Evolutionary conservation across 2,113 vertebrate genomes (phyloP).

Genomic region (Corvus cornix): DNA sequence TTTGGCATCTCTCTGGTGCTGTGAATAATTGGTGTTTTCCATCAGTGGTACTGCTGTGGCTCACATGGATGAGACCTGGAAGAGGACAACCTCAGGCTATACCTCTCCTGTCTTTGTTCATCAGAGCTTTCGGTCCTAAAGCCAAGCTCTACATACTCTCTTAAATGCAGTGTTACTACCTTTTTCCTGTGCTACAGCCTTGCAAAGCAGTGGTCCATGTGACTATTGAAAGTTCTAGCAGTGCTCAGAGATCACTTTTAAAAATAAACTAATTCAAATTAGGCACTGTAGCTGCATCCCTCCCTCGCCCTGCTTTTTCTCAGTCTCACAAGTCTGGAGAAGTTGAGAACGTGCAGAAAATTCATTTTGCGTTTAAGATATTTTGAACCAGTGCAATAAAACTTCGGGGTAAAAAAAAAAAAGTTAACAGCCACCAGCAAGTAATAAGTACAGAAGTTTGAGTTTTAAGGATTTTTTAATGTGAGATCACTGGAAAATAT

Average conservation of each 20-base stretch:
- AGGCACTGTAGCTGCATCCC: not conserved
- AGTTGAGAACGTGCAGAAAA: not conserved
- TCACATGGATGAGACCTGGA: fast-evolving
- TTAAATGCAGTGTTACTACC: not conserved
- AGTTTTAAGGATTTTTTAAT: not conserved
- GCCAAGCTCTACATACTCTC: fast-evolving
- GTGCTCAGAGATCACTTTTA: not conserved
- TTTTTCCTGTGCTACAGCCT: not conserved
- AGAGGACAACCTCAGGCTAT: not conserved
- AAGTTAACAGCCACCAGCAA: not conserved
- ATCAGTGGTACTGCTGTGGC: not conserved
- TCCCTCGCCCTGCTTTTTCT: not conserved
- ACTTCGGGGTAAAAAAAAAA: not conserved
- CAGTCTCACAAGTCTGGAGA: not conserved
- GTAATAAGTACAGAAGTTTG: not conserved
- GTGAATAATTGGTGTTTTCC: not conserved
- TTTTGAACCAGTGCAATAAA: not conserved
- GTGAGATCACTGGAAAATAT: not conserved
- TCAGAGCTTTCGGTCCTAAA: not conserved
- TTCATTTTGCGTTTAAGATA: not conserved
- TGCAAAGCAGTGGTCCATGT: fast-evolving
- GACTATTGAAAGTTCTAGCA: not conserved
- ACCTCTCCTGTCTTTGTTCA: not conserved
- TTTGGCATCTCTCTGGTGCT: fast-evolving
- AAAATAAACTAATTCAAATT: not conserved